Conservation (phyloP, 2,113 vertebrate genomes). For the Aptenodytes patagonicus region DNA sequence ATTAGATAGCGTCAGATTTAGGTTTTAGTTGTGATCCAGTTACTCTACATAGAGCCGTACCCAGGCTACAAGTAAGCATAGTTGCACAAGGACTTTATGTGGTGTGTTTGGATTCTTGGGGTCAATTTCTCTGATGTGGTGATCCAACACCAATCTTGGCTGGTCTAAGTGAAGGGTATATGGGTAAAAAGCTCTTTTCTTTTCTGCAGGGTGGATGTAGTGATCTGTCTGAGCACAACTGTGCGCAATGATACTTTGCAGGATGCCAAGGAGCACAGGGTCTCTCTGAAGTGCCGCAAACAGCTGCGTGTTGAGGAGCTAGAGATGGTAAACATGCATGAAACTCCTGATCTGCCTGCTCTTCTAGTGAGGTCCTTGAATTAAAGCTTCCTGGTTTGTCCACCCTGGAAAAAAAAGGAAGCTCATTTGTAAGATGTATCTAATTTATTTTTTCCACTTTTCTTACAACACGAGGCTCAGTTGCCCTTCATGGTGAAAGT, state of each 20-base stretch:
- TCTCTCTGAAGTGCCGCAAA: conserved; percentile 93
- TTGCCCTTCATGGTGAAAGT: not conserved
- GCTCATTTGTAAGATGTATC: not conserved
- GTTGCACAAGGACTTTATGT: not conserved
- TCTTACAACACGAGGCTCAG: not conserved
- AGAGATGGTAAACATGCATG: conserved; percentile 85
- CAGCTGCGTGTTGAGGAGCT: conserved; percentile 96
- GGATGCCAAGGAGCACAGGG: conserved; percentile 91
- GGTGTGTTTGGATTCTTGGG: not conserved
- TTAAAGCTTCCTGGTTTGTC: not conserved
- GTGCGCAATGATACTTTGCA: conserved; percentile 96
- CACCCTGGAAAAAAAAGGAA: not conserved
- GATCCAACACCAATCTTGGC: not conserved
- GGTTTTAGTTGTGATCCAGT: not conserved
- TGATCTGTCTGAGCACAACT: conserved; percentile 94
- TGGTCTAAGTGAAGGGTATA: not conserved
- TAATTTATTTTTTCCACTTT: not conserved
- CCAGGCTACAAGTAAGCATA: not conserved
- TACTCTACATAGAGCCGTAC: not conserved
- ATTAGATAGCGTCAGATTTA: not conserved
- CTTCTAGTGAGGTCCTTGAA: not conserved
- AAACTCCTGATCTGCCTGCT: not conserved
- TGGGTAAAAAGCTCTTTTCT: not conserved
- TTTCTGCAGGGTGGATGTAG: conserved; percentile 89
- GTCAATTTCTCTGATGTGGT: not conserved